A percentile compares a stretch with the other conserved stretches of the same genome.
phyloP scores from a whole-genome alignment of 2,113 vertebrate genomes.

The Neotragus moschatus region DNA sequence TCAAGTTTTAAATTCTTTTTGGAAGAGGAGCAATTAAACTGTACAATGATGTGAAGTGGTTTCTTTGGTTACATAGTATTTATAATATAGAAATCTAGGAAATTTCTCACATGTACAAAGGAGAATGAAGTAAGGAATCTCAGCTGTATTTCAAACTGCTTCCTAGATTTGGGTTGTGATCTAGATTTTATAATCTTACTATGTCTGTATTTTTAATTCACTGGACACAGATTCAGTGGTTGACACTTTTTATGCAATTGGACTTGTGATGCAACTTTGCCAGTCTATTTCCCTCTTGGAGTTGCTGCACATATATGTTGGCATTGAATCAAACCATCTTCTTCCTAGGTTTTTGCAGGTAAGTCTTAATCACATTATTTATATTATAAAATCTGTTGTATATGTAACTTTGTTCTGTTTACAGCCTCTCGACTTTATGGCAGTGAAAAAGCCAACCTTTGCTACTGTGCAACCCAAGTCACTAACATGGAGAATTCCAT shows the following conservation, averaged over 20 bases:
- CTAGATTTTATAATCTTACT: background rate
- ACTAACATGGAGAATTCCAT: background rate
- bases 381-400: background rate
- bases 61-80: background rate
- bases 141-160: background rate
- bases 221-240: constrained; percentile 84
- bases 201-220: constrained; percentile 27
- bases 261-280: constrained; percentile 91
- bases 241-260: constrained; percentile 93
- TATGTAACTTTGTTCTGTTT: background rate
- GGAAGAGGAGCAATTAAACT: background rate
- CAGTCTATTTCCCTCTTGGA: constrained; percentile 90
- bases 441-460: background rate
- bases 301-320: constrained; percentile 88
- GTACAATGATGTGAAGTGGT: background rate
- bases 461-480: background rate
- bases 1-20: constrained; percentile 21
- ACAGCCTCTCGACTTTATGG: rapidly evolving
- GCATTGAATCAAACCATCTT: constrained; percentile 86
- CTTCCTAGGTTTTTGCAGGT: constrained; percentile 91
- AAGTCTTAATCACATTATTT: background rate
- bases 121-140: background rate
- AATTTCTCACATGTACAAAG: background rate
- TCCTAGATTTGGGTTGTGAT: background rate
- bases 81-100: background rate